phyloP scores from a whole-genome alignment of 1,140 invertebrate genomes.

The Sycophila sp. region DNA sequence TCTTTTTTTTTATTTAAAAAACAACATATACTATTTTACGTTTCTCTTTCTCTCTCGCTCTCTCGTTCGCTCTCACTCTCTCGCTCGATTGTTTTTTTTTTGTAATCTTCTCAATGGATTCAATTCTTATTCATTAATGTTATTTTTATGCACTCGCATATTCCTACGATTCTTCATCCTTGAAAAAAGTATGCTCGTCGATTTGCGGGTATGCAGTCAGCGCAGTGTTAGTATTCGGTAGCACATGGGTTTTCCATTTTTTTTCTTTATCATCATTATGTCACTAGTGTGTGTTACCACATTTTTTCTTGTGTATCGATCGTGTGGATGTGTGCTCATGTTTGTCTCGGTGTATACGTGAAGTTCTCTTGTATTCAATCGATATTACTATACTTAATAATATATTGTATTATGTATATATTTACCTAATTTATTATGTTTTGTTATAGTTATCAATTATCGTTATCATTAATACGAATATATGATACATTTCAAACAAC shows the following conservation, averaged over 20 bases:
- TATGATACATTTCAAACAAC: slow-evolving; percentile 68
- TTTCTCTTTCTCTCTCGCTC: slow-evolving; percentile 38
- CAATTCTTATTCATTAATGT: slow-evolving; percentile 52
- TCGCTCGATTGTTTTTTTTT: slow-evolving; percentile 22
- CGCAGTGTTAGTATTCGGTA: slow-evolving; percentile 46
- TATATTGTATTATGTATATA: slow-evolving; percentile 52
- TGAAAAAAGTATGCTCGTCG: slow-evolving; percentile 51
- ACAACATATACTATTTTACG: slow-evolving; percentile 52
- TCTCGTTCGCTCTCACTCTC: slow-evolving; percentile 35
- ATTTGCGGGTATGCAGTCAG: slow-evolving; percentile 50
- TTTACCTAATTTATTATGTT: slow-evolving; percentile 65
- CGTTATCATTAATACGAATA: slow-evolving; percentile 61
- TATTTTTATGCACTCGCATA: slow-evolving; percentile 55
- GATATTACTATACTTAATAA: slow-evolving; percentile 45
- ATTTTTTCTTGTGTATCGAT: slow-evolving; percentile 20
- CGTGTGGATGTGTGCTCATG: slow-evolving; percentile 23
- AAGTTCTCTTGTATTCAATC: slow-evolving; percentile 42
- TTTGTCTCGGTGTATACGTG: slow-evolving; percentile 26
- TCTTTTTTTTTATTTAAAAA: slow-evolving; percentile 55
- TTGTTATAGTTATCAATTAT: slow-evolving; percentile 52
- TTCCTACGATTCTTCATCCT: slow-evolving; percentile 42
- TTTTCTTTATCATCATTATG: slow-evolving; percentile 26
- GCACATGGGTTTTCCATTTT: slow-evolving; percentile 41
- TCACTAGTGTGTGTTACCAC: slow-evolving; percentile 18
- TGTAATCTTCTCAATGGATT: slow-evolving; percentile 46